These are phyloP conservation scores for Octopus sinensis DNA, from an alignment of 1,140 invertebrate species.

Conservation along the genomic window DNA sequence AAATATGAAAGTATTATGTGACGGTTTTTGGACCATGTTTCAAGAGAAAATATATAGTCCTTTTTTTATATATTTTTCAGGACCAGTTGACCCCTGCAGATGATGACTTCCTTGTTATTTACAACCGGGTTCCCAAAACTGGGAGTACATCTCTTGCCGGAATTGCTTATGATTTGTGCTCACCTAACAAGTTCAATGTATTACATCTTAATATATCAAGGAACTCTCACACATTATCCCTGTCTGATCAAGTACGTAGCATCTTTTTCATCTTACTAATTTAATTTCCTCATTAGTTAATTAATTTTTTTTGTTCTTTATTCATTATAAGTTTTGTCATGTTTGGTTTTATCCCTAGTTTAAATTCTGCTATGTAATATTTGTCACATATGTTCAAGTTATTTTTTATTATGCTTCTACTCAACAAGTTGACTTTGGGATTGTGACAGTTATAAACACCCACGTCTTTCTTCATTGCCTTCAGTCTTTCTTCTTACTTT, in stretches of 20 bases:
- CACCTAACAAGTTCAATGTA: constrained; percentile 87
- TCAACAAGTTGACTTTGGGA: too few relatives aligned
- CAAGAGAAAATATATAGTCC: not conserved
- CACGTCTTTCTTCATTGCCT: too few relatives aligned
- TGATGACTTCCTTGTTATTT: constrained; percentile 73
- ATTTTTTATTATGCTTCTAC: too few relatives aligned
- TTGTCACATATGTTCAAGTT: too few relatives aligned
- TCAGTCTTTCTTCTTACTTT: too few relatives aligned
- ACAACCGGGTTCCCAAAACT: constrained; percentile 98
- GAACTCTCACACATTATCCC: constrained; percentile 88
- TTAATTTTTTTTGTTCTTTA: too few relatives aligned
- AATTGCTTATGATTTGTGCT: constrained; percentile 92
- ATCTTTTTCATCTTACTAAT: constrained; percentile 18
- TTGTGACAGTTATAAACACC: too few relatives aligned
- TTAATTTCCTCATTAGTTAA: too few relatives aligned
- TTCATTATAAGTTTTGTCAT: too few relatives aligned
- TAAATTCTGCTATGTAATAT: too few relatives aligned
- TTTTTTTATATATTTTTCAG: constrained; percentile 24
- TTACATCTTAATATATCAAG: constrained; percentile 94
- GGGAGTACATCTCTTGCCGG: constrained; percentile 97
- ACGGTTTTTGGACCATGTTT: not conserved
- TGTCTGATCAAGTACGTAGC: constrained; percentile 78
- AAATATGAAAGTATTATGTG: too few relatives aligned
- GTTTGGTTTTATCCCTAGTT: too few relatives aligned
- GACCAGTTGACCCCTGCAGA: constrained; percentile 19